A percentile compares a stretch with the other conserved stretches of the same genome.
Conservation (phyloP, 2,888 invertebrate species). For the Andrena dorsata region DNA sequence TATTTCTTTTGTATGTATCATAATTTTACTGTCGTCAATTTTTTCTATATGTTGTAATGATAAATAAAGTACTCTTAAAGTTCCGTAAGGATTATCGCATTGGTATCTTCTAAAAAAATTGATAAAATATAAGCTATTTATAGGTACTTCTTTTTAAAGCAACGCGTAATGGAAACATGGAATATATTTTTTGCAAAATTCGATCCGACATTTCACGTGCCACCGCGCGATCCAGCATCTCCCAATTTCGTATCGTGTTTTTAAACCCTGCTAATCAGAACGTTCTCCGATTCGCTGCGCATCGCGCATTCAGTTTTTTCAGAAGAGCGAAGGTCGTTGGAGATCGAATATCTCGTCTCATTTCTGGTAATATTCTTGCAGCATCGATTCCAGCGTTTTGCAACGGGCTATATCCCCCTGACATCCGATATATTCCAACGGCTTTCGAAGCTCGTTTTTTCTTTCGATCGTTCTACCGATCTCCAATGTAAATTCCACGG, state of each 20-base stretch:
- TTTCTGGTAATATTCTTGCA: neutral
- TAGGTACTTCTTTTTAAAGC: too few species aligned
- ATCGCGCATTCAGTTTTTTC: neutral
- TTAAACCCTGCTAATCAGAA: neutral
- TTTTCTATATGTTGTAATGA: too few species aligned
- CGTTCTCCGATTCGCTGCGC: neutral
- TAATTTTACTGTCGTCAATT: too few species aligned
- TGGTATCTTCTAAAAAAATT: too few species aligned
- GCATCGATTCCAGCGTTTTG: constrained; percentile 12
- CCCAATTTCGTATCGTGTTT: neutral
- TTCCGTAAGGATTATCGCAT: too few species aligned
- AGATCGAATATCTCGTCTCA: constrained; percentile 16
- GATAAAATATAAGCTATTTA: too few species aligned
- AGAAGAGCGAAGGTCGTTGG: neutral
- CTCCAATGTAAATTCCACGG: constrained; percentile 57
- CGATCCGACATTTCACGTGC: too few species aligned
- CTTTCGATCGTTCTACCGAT: constrained; percentile 25
- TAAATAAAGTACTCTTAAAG: too few species aligned
- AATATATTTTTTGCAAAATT: too few species aligned
- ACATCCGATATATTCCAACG: constrained; percentile 31
- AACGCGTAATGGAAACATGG: too few species aligned
- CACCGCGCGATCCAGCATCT: neutral
- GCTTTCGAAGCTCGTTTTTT: constrained; percentile 35
- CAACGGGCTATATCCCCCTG: neutral
- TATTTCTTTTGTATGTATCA: too few species aligned